Evolutionary conservation across 2,888 invertebrate genomes (phyloP), one percentile per base, ranked within the genome.

Genomic region (Nezara viridula): DNA sequence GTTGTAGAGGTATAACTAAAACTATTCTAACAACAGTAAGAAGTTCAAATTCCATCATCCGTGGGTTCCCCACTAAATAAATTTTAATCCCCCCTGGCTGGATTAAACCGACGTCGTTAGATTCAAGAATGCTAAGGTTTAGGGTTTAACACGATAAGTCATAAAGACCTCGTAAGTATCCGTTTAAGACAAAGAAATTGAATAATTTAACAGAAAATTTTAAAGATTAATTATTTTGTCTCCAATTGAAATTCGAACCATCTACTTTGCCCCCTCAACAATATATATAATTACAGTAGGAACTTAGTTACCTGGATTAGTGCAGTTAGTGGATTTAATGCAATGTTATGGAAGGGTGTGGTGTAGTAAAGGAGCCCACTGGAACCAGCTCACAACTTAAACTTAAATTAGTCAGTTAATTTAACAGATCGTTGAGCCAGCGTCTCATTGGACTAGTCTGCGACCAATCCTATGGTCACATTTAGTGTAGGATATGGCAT

Each of bases 321-420:
- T 73, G 19, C 32, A 21, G 19, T 66, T 37, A 73, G 37, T 37
- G 66, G 66, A 73, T 73, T 73, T 73, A 73, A 37, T 73, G 66
- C 66, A 9, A 73, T 37, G 32, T 32, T 37, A 7, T 37, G 21
- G 66, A 37, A 60, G 66, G 32, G 66, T 73, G 66, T 37, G 66
- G 66, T 16, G 37, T 32, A 37, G 66, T 7, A 73, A 73, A 73
- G 66, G 66, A 73, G 37, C 66, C 66, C 66, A 37, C 66, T 73
- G 66, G 66, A 73, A 73, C 66, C 16, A 73, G 27, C 66, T 37
- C 66, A 73, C 66, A 73, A 37, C 66, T 73, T 73, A 6, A 37
- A 73, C 66, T 73, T 73, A 37, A 73, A 73, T 73, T 73, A 73
- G 66, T 37, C 66, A 16, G 32, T 73, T 37, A 73, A 73, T 73